Evolutionary conservation across 2,888 invertebrate genomes (phyloP).

Genomic region (Drosophila histrio): DNA sequence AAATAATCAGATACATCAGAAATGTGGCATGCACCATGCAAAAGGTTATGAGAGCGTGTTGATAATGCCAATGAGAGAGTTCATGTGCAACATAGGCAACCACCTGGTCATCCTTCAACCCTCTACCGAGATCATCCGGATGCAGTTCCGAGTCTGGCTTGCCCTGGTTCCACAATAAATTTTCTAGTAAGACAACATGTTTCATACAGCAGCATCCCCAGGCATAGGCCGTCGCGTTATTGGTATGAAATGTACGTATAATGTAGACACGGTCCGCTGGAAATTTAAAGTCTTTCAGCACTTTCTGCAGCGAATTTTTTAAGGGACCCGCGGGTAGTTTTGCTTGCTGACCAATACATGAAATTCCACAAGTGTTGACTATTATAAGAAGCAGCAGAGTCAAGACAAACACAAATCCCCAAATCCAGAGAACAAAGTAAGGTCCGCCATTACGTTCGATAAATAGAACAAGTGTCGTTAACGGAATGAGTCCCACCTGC

Average conservation of each 20-base stretch:
- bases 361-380: conserved; percentile 22
- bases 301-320: neutral
- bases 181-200: conserved; percentile 49
- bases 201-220: conserved; percentile 27
- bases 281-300: conserved; percentile 22
- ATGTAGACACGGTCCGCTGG: conserved; percentile 13
- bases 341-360: conserved; percentile 35
- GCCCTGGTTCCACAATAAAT: conserved; percentile 39
- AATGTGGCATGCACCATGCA: conserved; percentile 24
- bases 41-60: conserved; percentile 13
- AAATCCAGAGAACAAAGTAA: conserved; percentile 41
- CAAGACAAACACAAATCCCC: conserved; percentile 29
- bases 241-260: conserved; percentile 28
- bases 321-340: conserved; percentile 11
- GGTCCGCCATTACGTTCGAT: conserved; percentile 25
- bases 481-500: conserved; percentile 50
- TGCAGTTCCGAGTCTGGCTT: conserved; percentile 13
- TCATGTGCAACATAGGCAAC: conserved; percentile 61
- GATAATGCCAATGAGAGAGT: conserved; percentile 42
- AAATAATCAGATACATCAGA: conserved; percentile 52
- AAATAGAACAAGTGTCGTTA: conserved; percentile 41
- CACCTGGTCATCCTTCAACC: conserved; percentile 22
- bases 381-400: neutral
- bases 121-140: conserved; percentile 37
- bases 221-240: conserved; percentile 33